Conservation (phyloP, 1,140 invertebrate species). For the Orius insidiosus region DNA sequence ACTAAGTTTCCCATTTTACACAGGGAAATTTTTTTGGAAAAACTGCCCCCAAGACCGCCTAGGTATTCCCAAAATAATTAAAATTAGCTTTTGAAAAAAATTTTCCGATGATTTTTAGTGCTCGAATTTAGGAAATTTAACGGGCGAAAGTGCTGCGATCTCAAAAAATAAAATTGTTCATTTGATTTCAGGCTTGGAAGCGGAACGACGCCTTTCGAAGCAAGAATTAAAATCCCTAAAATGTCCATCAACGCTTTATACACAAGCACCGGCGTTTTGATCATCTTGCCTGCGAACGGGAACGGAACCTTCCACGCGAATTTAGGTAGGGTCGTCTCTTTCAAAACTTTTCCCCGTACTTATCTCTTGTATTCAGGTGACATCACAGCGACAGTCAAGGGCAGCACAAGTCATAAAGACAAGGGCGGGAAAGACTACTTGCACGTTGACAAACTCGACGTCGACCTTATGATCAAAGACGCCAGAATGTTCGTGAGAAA, state of each 20-base stretch:
- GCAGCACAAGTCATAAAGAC: constrained; percentile 31
- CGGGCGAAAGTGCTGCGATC: no score
- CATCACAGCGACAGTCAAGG: constrained; percentile 39
- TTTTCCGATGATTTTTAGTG: neutral
- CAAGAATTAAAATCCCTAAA: constrained; percentile 42
- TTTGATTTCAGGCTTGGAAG: constrained; percentile 34
- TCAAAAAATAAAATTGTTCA: no score
- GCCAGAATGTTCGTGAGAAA: constrained; percentile 45
- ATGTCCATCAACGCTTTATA: constrained; percentile 48
- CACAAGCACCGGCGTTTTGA: constrained; percentile 46
- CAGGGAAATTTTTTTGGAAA: no score
- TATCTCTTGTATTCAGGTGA: constrained; percentile 30
- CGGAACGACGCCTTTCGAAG: constrained; percentile 42
- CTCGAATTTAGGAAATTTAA: no score
- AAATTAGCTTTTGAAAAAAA: no score
- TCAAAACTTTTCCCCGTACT: no score
- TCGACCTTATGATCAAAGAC: constrained; percentile 42
- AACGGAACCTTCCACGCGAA: constrained; percentile 49
- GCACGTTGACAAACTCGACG: constrained; percentile 40
- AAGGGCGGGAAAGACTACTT: constrained; percentile 35
- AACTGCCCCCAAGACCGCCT: no score
- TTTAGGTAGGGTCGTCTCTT: constrained; percentile 30
- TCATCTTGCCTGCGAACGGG: constrained; percentile 52
- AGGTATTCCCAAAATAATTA: no score
- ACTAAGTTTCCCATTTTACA: no score